Evolutionary conservation across 2,888 invertebrate species (phyloP), one percentile per base, ranked within the genome.

Genomic region (Stegophylla sp.): DNA sequence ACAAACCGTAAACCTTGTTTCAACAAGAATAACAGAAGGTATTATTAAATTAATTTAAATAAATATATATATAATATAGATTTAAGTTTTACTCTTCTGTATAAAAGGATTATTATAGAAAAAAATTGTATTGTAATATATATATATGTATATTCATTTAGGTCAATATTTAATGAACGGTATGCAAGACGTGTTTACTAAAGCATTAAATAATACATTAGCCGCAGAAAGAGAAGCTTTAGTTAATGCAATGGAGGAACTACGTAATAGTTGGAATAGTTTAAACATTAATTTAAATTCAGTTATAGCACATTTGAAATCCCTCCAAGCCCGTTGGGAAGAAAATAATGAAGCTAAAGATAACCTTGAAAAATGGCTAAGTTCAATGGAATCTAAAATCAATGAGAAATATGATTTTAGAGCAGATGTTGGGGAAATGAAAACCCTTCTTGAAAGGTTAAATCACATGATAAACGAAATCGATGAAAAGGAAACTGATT

Each of bases 241-340:
- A 48, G 89, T 94, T 81, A 91, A 92, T 66, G 91, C 93, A 83
- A 93, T 96, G 86, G 90, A 92, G 34, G 89, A 90, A 56, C 87
- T 96, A 63, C 92, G 94, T 84, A 93, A 93, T 84, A 93, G 93
- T 85, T 97, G 95, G 95, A 96, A 96, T 86, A 92, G 93, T 85
- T 87, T 97, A n/a, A 94, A 93, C 85, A 91, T 94, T 85, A 93
- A 94, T 84, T 88, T 97, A n/a, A 94, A 93, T 83, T 93, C 94
- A n/a, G 92, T 93, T 82, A 91, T 94, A 61, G 92, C 92, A 59
- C 93, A 94, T 85, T 89, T 97, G 3, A 95, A 96, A 86, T 93
- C 93, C 20, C 90, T 92, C 43, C 89, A 94, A 64, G 91, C 90
- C 74, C 90, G 95, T 85, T 96, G 96, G 95, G 93, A 94, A 83